phyloP scores from a whole-genome alignment of 2,888 invertebrate species.

The Drosophila nr. perissopoda region DNA sequence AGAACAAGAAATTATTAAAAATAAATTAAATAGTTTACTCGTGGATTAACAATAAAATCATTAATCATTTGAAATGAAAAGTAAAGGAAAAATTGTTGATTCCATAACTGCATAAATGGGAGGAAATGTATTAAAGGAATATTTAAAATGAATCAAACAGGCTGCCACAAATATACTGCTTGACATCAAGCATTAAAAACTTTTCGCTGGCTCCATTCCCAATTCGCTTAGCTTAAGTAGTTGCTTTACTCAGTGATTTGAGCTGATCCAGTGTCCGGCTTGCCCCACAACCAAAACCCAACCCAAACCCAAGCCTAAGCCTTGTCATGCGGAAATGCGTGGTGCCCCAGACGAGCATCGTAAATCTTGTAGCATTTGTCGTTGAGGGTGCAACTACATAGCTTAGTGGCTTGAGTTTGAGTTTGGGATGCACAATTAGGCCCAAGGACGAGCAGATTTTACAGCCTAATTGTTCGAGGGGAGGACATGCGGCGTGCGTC shows the following conservation, averaged over 20 bases:
- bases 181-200: neutral
- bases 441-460: constrained; percentile 43
- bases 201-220: neutral
- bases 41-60: neutral
- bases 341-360: constrained; percentile 5
- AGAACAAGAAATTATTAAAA: neutral
- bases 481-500: neutral
- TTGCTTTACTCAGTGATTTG: neutral
- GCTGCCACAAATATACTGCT: neutral
- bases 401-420: neutral
- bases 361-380: constrained; percentile 40
- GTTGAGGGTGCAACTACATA: neutral
- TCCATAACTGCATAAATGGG: neutral
- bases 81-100: neutral
- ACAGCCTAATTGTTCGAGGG: constrained; percentile 38
- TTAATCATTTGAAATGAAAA: neutral
- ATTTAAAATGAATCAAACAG: neutral
- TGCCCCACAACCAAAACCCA: neutral
- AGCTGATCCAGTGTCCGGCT: neutral
- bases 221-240: neutral
- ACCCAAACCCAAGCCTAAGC: neutral
- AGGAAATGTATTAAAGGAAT: neutral
- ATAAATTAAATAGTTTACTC: too few relatives aligned
- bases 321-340: neutral
- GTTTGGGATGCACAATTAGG: constrained; percentile 39